Evolutionary conservation across 1,140 invertebrate genomes (phyloP), one percentile per base, ranked within the genome.

Genomic region (Cydia fagiglandana): DNA sequence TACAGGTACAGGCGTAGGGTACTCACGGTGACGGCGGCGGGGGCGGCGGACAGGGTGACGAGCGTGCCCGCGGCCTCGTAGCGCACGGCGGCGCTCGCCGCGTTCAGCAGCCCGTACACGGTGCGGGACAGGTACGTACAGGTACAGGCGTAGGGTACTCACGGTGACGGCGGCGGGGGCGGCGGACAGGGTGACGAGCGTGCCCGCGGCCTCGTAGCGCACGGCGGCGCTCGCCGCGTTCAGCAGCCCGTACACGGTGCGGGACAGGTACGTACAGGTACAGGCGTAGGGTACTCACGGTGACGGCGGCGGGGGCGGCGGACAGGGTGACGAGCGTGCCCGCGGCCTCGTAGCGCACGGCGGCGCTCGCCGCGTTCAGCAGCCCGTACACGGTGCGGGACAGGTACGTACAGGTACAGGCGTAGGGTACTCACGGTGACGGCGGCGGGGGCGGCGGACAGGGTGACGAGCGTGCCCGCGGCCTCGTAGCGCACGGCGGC

Each of bases 301-400:
- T 99, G 78, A 99, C 97, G 9, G 99, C 99, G 24, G 99, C 98
- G 4, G 99, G 99, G 1, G 98, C 98, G 90, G 95, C 97, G 1
- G 98, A 99, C 12, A 99, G 94, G 1, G 99, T 99, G n/a, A 99
- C 97, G n/a, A 99, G 94, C n/a, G 99, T 99, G 41, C 99, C 99
- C 74, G 99, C 99, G 28, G 99, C 98, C 95, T 99, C 34, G 34
- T 38, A 38, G 34, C 34, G 34, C 34, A 38, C 34, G 34, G 34
- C 34, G 34, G 34, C 34, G 34, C 34, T 38, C 34, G 34, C 4
- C 34, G 34, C 34, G 34, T 38, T 38, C 5, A 38, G 34, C 5
- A 38, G 34, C 5, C 34, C 34, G 34, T 38, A 38, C 5, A 38
- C 34, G n/a, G n/a, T 61, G 13, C 24, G 73, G 34, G 1, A 13